These are phyloP conservation scores for Lepidotrigona ventralis DNA, from an alignment of 1,140 invertebrate species.

Conservation along the genomic window DNA sequence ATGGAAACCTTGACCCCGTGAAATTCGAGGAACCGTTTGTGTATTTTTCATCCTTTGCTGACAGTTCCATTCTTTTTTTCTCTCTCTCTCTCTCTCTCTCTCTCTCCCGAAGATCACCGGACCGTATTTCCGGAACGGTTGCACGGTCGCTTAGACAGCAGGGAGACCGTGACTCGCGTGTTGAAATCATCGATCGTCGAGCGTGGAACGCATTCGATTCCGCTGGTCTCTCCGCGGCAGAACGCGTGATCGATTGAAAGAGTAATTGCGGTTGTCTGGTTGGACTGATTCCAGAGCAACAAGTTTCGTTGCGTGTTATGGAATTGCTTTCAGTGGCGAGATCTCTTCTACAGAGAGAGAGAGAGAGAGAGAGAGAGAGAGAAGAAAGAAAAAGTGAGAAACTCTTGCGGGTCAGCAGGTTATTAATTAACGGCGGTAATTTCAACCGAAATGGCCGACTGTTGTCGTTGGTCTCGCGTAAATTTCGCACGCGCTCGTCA, in stretches of 20 bases:
- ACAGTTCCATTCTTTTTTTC: constrained; percentile 20
- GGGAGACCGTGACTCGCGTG: too few species aligned
- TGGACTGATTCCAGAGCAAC: constrained; percentile 52
- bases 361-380: background rate
- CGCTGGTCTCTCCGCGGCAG: background rate
- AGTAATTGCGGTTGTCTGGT: constrained; percentile 36
- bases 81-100: too few species aligned
- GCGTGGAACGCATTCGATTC: background rate
- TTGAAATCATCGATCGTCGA: constrained; percentile 2
- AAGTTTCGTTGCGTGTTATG: constrained; percentile 42
- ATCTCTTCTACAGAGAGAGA: background rate
- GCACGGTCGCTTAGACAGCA: background rate
- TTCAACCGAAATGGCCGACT: background rate
- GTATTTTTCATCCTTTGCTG: background rate
- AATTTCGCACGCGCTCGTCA: constrained; percentile 5
- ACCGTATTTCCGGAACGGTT: background rate
- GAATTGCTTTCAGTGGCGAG: background rate
- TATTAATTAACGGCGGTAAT: background rate
- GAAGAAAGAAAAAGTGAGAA: background rate
- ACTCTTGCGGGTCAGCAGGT: too few species aligned
- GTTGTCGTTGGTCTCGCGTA: background rate
- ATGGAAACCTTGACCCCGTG: background rate
- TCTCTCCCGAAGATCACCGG: background rate
- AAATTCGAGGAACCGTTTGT: background rate
- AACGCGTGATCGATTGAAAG: constrained; percentile 47